A percentile compares a stretch with the other conserved stretches of the same genome.
Evolutionary conservation across 2,113 vertebrate genomes (phyloP).

Genomic region (Amphiprion percula): DNA sequence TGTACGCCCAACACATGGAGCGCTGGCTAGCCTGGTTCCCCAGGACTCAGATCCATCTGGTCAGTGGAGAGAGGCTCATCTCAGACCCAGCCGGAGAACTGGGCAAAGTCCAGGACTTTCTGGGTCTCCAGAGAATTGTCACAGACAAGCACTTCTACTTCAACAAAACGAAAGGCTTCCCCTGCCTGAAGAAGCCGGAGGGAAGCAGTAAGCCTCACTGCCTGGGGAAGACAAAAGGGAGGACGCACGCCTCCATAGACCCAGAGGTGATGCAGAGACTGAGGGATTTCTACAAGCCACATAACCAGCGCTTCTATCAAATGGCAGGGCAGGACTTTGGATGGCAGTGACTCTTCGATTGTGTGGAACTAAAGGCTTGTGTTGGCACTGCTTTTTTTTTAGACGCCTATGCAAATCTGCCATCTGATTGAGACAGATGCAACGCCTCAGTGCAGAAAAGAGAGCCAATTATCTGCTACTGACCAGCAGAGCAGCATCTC

Average conservation of each 20-base stretch:
- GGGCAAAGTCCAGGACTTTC: conserved; percentile 87
- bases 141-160: conserved; percentile 89
- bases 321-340: conserved; percentile 86
- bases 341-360: conserved; percentile 80
- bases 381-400: conserved; percentile 3
- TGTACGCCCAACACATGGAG: conserved; percentile 87
- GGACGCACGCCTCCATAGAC: conserved; percentile 82
- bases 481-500: conserved; percentile 37
- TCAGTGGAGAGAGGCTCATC: conserved; percentile 85
- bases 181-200: conserved; percentile 87
- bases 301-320: conserved; percentile 85
- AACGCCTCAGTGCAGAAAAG: conserved; percentile 1
- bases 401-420: conserved; percentile 14
- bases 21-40: conserved; percentile 87
- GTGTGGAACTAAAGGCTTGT: conserved; percentile 11
- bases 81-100: conserved; percentile 85
- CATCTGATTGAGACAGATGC: conserved; percentile 31
- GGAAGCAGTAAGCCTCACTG: conserved; percentile 89
- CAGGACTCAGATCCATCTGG: conserved; percentile 85
- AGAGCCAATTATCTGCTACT: conserved; percentile 1
- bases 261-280: conserved; percentile 79
- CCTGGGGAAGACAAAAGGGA: conserved; percentile 86
- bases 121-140: conserved; percentile 86
- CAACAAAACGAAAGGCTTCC: conserved; percentile 89
- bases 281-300: conserved; percentile 84